phyloP scores from a whole-genome alignment of 2,797 vertebrate genomes.

The Myiotriccus ornatus region DNA sequence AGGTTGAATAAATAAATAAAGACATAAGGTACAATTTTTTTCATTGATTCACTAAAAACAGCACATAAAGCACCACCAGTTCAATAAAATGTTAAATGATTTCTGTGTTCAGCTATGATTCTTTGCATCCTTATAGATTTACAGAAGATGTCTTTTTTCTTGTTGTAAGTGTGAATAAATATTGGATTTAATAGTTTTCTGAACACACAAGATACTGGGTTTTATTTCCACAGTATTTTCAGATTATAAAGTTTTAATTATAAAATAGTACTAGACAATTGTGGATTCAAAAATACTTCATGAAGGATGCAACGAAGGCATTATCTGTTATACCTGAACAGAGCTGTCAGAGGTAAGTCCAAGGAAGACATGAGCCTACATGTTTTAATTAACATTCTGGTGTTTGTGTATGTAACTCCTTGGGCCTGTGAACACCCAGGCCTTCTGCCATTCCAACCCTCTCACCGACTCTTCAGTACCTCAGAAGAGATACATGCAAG shows the following conservation, averaged over 20 bases:
- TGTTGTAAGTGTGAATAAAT: constrained; percentile 29
- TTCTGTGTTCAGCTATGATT: neutral
- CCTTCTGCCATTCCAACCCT: neutral
- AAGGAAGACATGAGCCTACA: fast-evolving
- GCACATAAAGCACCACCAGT: neutral
- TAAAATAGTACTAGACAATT: neutral
- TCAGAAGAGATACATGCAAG: fast-evolving
- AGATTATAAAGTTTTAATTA: neutral
- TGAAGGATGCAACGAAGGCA: neutral
- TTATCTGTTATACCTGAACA: neutral
- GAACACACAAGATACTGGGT: neutral
- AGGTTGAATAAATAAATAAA: neutral
- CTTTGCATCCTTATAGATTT: neutral
- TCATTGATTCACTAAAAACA: neutral
- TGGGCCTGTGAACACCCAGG: neutral
- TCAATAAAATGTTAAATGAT: constrained; percentile 10
- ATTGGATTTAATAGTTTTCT: constrained; percentile 23
- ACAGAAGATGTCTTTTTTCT: neutral
- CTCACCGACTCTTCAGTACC: fast-evolving
- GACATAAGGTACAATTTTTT: constrained; percentile 29
- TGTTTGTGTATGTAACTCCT: fast-evolving
- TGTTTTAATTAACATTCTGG: fast-evolving
- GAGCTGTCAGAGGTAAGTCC: neutral
- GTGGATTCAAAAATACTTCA: neutral
- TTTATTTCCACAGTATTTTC: neutral